Base-by-base conservation (phyloP, 1,140 invertebrate genomes). In the Acromyrmex echinatior region DNA sequence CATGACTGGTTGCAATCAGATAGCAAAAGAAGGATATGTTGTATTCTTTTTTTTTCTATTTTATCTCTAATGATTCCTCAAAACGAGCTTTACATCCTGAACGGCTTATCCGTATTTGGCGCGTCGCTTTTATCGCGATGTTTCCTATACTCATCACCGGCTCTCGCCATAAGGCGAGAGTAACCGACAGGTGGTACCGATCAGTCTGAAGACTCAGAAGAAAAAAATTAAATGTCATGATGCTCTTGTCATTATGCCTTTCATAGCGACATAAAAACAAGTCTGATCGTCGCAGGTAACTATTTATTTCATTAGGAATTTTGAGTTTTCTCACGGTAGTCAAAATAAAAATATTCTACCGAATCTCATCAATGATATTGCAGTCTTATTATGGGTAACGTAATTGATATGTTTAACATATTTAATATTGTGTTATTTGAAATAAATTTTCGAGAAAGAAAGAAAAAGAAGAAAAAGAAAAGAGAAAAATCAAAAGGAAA, bases 51-150 rank as follows among this genome's bases (percentile, higher is more conserved):
- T 70, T 49, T 56, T 90, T 89, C 81, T 85, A 87, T 87, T 87
- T 90, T 86, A 45, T 80, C 74, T 85, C 78, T 90, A 90, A 90
- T 79, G 79, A 90, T 90, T 87, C 74, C 74, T 90, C 79, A 90
- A 90, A 90, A 90, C 89, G 85, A 90, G 89, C 88, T 87, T 90
- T 82, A 76, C 87, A 70, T 90, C 63, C 71, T 70, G 60, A 86
- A 80, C 89, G 58, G 31, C 71, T 65, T 16, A 45, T 10, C 86
- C 74, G 45, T 88, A 91, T 91, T 90, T 91, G 86, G 89, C 65
- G 70, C 63, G 60, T 82, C 49, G 79, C 77, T 91, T 90, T 90
- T 86, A 90, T 91, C 88, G 80, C 68, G 80, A 63, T 88, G 88
- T 91, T 90, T 91, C 87, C 76, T 51, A 14, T 90, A 60, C 58